Percentiles rank a stretch among this genome's conserved stretches.
Evolutionary conservation across 2,113 vertebrate genomes (phyloP).

Genomic region (Phodopus roborovskii): DNA sequence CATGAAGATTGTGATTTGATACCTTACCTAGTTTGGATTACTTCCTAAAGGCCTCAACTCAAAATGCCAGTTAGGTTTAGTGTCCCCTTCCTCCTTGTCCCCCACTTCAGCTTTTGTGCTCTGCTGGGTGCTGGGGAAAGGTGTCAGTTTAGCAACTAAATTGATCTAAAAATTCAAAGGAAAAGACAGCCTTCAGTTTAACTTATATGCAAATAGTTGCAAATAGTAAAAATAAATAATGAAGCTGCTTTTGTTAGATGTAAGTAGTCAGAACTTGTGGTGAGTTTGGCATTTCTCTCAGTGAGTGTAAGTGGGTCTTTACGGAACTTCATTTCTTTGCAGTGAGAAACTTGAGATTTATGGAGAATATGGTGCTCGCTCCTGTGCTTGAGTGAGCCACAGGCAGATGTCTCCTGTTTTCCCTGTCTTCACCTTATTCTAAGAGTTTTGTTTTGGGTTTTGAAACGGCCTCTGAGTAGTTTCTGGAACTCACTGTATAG

Average conservation of each 20-base stretch:
- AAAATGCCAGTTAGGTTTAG: background rate
- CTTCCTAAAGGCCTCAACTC: background rate
- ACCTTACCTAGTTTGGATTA: background rate
- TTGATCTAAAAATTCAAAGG: background rate
- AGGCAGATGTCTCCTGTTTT: background rate
- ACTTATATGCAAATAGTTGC: background rate
- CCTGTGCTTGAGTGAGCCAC: background rate
- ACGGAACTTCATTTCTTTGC: background rate
- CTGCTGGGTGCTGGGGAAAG: background rate
- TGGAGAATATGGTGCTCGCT: background rate
- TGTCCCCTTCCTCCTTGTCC: background rate
- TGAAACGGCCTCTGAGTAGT: background rate
- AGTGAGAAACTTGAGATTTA: background rate
- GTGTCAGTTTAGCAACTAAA: background rate
- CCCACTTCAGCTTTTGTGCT: background rate
- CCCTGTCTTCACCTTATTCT: background rate
- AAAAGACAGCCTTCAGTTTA: background rate
- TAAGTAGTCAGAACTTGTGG: background rate
- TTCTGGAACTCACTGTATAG: background rate
- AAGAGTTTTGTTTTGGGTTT: background rate
- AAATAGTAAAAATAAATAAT: background rate
- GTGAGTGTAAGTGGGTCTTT: background rate
- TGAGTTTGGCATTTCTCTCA: background rate
- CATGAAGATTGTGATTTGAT: background rate
- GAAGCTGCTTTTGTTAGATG: accelerated